Percentiles rank a stretch among this genome's conserved stretches.
Evolutionary conservation across 2,797 vertebrate genomes (phyloP).

Genomic region (Ciconia nigra): DNA sequence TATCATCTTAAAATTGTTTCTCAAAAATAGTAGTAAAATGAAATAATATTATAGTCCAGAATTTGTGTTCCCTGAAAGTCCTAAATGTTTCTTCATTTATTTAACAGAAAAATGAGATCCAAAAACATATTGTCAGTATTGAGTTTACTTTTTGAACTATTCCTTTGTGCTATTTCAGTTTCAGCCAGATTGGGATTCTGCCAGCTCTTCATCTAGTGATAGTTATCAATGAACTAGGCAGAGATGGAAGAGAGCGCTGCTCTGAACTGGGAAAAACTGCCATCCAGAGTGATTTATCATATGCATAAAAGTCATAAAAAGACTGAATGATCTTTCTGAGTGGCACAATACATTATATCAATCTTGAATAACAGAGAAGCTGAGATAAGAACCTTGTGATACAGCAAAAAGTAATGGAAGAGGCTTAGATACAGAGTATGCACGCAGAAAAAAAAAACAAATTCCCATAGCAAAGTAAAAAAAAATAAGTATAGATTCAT

Average conservation of each 20-base stretch:
- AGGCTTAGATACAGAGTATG: not conserved
- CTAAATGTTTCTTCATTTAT: not conserved
- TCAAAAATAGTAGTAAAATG: not conserved
- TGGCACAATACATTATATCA: conserved; percentile 28
- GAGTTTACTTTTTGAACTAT: conserved; percentile 14
- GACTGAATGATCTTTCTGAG: conserved; percentile 40
- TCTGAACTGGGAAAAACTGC: conserved; percentile 48
- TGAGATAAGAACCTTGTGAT: conserved; percentile 33
- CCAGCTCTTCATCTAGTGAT: not conserved
- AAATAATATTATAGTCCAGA: not conserved
- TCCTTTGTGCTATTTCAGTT: conserved; percentile 16
- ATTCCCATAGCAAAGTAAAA: not conserved
- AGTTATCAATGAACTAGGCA: conserved; percentile 56
- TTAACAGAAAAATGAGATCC: not conserved
- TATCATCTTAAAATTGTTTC: not conserved
- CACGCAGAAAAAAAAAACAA: not conserved
- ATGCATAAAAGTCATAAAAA: conserved; percentile 40
- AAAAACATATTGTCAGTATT: not conserved
- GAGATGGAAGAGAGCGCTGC: conserved; percentile 3
- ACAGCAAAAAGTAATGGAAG: not conserved
- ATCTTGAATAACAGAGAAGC: conserved; percentile 44
- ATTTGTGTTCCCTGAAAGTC: not conserved
- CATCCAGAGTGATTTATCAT: conserved; percentile 53
- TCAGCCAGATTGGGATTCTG: not conserved
- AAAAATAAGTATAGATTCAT: not conserved